Evolutionary conservation across 2,113 vertebrate genomes (phyloP).

Genomic region (Phalacrocorax brasilianus): DNA sequence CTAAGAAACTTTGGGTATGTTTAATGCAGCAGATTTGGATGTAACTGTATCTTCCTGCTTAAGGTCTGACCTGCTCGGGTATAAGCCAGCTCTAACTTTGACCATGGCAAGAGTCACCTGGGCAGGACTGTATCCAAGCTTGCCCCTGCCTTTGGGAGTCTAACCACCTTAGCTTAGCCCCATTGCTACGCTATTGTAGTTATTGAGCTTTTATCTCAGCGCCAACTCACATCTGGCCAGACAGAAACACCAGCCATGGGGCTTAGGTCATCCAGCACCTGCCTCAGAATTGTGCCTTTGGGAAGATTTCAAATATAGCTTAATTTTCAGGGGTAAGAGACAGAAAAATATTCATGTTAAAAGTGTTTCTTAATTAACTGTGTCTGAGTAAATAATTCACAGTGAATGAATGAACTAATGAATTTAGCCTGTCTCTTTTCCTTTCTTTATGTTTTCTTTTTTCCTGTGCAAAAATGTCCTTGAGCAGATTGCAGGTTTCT

Average conservation of each 20-base stretch:
- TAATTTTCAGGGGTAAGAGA: neutral
- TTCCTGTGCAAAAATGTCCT: neutral
- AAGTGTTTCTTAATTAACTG: constrained; percentile 55
- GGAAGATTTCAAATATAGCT: neutral
- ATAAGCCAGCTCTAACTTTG: neutral
- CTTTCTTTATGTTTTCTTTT: neutral
- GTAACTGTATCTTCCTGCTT: neutral
- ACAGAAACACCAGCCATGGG: neutral
- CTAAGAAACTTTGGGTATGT: neutral
- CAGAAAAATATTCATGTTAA: neutral
- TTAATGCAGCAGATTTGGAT: neutral
- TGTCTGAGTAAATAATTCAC: constrained; percentile 57
- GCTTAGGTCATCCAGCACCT: neutral
- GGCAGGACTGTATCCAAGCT: neutral
- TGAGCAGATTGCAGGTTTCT: constrained; percentile 45
- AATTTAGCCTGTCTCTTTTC: neutral
- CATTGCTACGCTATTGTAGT: fast-evolving
- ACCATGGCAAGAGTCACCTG: fast-evolving
- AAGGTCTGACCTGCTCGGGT: neutral
- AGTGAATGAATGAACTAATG: constrained; percentile 34
- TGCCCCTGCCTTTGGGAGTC: neutral
- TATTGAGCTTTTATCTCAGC: neutral
- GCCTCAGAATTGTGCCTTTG: neutral
- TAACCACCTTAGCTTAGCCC: neutral
- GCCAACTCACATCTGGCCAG: neutral